A percentile compares a stretch with the other conserved stretches of the same genome.
phyloP scores from a whole-genome alignment of 2,888 invertebrate genomes.

The Xanthia togata region DNA sequence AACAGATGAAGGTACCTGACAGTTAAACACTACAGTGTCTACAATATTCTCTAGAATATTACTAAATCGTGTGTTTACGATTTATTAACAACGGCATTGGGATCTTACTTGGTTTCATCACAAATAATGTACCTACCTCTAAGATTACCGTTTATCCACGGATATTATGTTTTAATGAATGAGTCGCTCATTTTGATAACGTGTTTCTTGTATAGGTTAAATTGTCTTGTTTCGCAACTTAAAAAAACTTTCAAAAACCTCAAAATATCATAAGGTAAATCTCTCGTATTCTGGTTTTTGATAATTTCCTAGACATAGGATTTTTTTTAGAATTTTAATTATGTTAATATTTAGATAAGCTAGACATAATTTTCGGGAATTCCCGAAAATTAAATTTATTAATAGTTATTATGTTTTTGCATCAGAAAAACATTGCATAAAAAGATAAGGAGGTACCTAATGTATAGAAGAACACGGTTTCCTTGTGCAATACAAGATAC shows the following conservation, averaged over 20 bases:
- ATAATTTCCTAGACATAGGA: background rate
- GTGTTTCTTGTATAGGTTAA: background rate
- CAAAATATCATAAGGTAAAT: background rate
- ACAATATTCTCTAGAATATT: slow-evolving; percentile 26
- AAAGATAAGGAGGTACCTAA: background rate
- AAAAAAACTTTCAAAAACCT: background rate
- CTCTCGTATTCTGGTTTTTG: background rate
- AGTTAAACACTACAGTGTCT: slow-evolving; percentile 30
- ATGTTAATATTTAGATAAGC: background rate
- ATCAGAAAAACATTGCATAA: background rate
- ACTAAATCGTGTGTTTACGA: slow-evolving; percentile 18
- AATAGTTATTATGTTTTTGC: no score
- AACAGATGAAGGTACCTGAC: slow-evolving; percentile 31
- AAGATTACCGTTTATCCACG: slow-evolving; percentile 31
- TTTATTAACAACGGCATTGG: slow-evolving; percentile 25
- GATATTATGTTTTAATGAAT: slow-evolving; percentile 8
- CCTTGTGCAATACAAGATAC: background rate
- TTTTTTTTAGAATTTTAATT: background rate
- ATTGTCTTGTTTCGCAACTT: background rate
- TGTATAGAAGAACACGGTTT: background rate
- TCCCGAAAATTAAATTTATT: no score
- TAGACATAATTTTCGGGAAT: background rate
- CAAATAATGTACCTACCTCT: slow-evolving; percentile 23
- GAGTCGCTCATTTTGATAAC: slow-evolving; percentile 24
- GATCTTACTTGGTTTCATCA: slow-evolving; percentile 37